A percentile compares a stretch with the other conserved stretches of the same genome.
Conservation (phyloP, 2,113 vertebrate species). For the Seriola aureovittata region DNA sequence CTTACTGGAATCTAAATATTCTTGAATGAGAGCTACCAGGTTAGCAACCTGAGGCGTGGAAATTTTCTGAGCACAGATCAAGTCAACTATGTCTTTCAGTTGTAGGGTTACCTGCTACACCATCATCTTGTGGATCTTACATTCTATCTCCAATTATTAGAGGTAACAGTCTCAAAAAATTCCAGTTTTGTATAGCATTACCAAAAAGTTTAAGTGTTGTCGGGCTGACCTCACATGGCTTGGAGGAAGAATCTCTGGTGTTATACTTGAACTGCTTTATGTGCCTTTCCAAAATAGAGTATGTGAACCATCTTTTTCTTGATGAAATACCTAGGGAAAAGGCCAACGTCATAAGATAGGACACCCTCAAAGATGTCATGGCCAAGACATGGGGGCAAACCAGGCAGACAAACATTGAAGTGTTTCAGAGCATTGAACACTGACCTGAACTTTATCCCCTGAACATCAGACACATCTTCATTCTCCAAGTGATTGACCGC, state of each 20-base stretch:
- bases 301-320: constrained; percentile 55
- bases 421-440: too few relatives aligned
- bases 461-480: too few relatives aligned
- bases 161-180: constrained; percentile 56
- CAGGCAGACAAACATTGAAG: too few relatives aligned
- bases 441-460: too few relatives aligned
- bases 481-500: too few relatives aligned
- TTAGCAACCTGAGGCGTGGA: constrained; percentile 30
- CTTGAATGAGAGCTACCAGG: constrained; percentile 14
- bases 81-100: constrained; percentile 43
- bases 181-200: constrained; percentile 64
- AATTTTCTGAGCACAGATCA: constrained; percentile 44
- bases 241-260: constrained; percentile 52
- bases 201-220: constrained; percentile 41
- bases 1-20: constrained; percentile 35
- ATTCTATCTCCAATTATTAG: constrained; percentile 53
- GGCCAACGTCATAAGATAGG: too few relatives aligned
- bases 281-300: constrained; percentile 36
- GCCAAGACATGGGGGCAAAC: too few relatives aligned
- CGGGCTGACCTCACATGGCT: constrained; percentile 55
- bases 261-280: constrained; percentile 64
- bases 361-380: too few relatives aligned
- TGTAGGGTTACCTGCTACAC: constrained; percentile 45
- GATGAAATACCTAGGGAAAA: constrained; percentile 36
- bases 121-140: constrained; percentile 14